Evolutionary conservation across 1,140 invertebrate species (phyloP), one percentile per base, ranked within the genome.

Genomic region (Leucophenga varia): DNA sequence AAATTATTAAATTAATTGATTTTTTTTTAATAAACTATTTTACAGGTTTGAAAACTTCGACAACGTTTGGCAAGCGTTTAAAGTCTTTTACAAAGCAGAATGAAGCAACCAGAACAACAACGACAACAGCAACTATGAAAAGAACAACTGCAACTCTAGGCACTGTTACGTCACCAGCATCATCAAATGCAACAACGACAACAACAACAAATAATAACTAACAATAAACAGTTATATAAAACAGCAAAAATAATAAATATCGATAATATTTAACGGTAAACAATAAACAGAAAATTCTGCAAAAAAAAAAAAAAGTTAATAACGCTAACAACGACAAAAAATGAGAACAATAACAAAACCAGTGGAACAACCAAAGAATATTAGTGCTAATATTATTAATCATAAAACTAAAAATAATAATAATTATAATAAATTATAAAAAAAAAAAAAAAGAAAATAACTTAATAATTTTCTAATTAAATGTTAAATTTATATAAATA

Each of bases 281-380:
- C 28, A 51, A 56, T 18, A 40, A 7, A 5, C n/a, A 3, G 4
- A 37, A 38, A 8, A 18, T 18, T 16, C 32, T n/a, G 13, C 16
- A 25, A 1, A 22, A 50, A 43, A 32, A 28, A 31, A 42, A 44
- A 46, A 34, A 20, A 18, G 44, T 10, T 10, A 38, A 31, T 38
- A 63, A 55, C 44, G 22, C 49, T 50, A 71, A 63, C 54, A 63
- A 52, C 59, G 36, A 55, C 39, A 48, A 57, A 28, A 55, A 64
- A 18, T 30, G 20, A 43, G 12, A 46, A 53, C 42, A 54, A 59
- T 50, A 70, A 64, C 61, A 60, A 57, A 74, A 71, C 70, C 71
- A 71, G 71, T 73, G 64, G 64, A 71, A 57, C 61, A 71, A 71
- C 71, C 71, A 73, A 73, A 74, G 70, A 73, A 68, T 70, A 63